A percentile compares a stretch with the other conserved stretches of the same genome.
These are phyloP conservation scores for Dermatemys mawii DNA, from an alignment of 2,113 vertebrate species.

Conservation along the genomic window DNA sequence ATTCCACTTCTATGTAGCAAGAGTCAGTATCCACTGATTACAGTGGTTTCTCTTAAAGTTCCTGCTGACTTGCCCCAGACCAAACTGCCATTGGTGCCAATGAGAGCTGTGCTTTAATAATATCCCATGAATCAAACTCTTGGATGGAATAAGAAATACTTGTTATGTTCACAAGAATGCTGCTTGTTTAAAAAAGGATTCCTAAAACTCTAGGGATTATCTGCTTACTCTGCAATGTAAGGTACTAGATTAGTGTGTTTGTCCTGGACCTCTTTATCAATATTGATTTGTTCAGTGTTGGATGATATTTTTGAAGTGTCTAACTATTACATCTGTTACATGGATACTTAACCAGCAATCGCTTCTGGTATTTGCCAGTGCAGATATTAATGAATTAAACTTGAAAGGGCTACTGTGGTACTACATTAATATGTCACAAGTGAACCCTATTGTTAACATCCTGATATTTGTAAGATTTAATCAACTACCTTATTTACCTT, in stretches of 20 bases:
- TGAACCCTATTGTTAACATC: slow-evolving; percentile 7
- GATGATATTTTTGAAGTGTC: background rate
- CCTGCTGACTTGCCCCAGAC: background rate
- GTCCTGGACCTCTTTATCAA: background rate
- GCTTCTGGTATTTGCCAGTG: background rate
- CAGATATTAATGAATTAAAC: background rate
- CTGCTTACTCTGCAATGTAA: background rate
- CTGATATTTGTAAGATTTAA: background rate
- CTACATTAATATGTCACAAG: background rate
- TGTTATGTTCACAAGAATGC: background rate
- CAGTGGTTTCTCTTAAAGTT: background rate
- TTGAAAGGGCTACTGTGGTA: background rate
- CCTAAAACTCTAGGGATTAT: background rate
- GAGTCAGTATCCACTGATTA: background rate
- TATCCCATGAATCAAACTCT: background rate
- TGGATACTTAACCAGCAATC: background rate
- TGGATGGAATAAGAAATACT: background rate
- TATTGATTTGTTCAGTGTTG: background rate
- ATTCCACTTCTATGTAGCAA: too few species aligned
- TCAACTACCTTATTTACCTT: slow-evolving; percentile 14
- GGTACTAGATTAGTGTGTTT: background rate
- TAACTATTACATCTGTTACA: background rate
- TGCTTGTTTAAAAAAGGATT: background rate
- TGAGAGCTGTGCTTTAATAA: background rate
- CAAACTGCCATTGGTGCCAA: background rate